A percentile compares a stretch with the other conserved stretches of the same genome.
phyloP scores from a whole-genome alignment of 53 echinoderm and acorn worm species.

The Zoroaster sp. region DNA sequence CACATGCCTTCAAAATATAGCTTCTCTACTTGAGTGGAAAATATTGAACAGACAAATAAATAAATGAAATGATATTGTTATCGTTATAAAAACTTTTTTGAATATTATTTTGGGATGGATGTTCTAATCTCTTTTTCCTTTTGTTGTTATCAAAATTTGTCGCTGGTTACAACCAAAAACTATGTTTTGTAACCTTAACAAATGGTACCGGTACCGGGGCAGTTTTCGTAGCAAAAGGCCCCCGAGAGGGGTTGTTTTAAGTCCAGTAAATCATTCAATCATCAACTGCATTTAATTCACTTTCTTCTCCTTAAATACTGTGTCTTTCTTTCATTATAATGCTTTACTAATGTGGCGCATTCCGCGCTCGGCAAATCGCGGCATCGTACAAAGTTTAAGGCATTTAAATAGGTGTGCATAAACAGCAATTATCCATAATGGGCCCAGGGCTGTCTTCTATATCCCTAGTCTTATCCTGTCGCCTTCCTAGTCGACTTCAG shows the following conservation, averaged over 20 bases:
- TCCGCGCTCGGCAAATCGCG: background rate
- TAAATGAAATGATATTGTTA: too few relatives aligned
- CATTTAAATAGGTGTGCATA: background rate
- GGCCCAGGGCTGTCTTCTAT: background rate
- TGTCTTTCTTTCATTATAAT: background rate
- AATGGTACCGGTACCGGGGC: too few relatives aligned
- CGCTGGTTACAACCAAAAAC: too few relatives aligned
- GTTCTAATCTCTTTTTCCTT: too few relatives aligned
- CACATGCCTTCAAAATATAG: too few relatives aligned
- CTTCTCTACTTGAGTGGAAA: too few relatives aligned
- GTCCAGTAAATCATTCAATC: constrained; percentile 1
- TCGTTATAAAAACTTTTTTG: too few relatives aligned
- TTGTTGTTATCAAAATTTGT: too few relatives aligned
- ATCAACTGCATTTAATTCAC: background rate
- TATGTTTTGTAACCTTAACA: too few relatives aligned
- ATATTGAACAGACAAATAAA: too few relatives aligned
- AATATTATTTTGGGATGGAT: too few relatives aligned
- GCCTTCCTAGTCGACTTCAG: background rate
- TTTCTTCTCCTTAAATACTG: background rate
- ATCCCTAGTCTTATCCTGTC: background rate
- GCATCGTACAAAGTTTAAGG: background rate
- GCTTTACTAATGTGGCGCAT: background rate
- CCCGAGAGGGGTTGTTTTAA: constrained; percentile 6
- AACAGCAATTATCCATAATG: background rate
- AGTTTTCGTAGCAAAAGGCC: background rate